Evolutionary conservation across 2,888 invertebrate species (phyloP).

Genomic region (Hypselothyrea guttata): DNA sequence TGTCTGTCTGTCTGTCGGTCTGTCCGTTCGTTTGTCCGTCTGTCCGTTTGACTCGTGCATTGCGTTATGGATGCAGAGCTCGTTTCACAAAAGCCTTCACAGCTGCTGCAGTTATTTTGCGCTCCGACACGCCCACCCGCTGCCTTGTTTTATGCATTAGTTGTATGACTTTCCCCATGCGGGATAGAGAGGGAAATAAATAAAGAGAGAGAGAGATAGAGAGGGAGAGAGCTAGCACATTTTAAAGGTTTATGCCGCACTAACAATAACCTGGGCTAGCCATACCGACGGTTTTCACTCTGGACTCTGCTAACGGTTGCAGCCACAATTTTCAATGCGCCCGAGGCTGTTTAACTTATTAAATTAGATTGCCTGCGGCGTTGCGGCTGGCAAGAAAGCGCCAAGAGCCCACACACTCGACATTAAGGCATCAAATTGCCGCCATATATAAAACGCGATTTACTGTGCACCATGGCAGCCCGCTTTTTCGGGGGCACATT

Average conservation of each 20-base stretch:
- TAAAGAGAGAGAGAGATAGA: background rate
- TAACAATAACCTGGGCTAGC: conserved; percentile 56
- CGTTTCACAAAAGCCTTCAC: conserved; percentile 29
- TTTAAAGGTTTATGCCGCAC: conserved; percentile 58
- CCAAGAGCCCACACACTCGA: conserved; percentile 14
- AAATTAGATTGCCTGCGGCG: conserved; percentile 54
- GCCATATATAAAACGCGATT: conserved; percentile 59
- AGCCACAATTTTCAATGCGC: conserved; percentile 10
- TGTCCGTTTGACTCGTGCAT: no score
- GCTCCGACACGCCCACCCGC: conserved; percentile 33
- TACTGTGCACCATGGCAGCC: conserved; percentile 26
- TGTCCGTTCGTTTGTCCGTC: no score
- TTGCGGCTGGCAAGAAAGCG: conserved; percentile 19
- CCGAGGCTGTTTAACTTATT: conserved; percentile 49
- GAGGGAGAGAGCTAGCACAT: conserved; percentile 31
- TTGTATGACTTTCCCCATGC: no score
- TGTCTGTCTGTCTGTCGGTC: no score
- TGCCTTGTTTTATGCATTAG: conserved; percentile 32
- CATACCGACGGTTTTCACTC: conserved; percentile 3
- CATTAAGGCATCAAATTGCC: conserved; percentile 58
- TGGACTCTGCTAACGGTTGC: conserved; percentile 1
- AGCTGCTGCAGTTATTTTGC: conserved; percentile 51
- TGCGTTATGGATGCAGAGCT: conserved; percentile 29
- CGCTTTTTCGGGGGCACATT: conserved; percentile 9
- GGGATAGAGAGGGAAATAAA: background rate